These are phyloP conservation scores for Ellobium chinense DNA, from an alignment of 2,888 invertebrate genomes.

Conservation along the genomic window DNA sequence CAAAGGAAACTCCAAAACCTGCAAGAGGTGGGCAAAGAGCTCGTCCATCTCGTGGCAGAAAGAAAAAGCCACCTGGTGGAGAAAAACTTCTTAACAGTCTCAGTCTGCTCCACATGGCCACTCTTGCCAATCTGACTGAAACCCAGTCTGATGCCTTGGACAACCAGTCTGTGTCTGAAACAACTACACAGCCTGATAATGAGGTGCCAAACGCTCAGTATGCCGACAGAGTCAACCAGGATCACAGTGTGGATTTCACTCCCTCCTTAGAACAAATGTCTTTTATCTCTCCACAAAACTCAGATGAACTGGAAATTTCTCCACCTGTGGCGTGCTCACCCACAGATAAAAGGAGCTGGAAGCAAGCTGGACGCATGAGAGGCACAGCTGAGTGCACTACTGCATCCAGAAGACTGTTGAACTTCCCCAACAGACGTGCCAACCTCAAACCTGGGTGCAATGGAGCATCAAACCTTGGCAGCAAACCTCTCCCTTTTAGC, in stretches of 20 bases:
- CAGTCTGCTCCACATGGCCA: slow-evolving; percentile 72
- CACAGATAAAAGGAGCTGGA: slow-evolving; percentile 54
- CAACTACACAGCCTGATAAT: slow-evolving; percentile 54
- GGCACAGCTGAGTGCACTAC: neutral
- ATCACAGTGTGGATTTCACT: slow-evolving; percentile 1
- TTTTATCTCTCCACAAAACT: slow-evolving; percentile 67
- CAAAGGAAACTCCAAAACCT: neutral
- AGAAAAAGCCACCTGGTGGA: slow-evolving; percentile 29
- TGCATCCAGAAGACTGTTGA: slow-evolving; percentile 14
- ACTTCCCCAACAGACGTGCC: neutral
- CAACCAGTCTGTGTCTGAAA: slow-evolving; percentile 45
- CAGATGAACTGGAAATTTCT: slow-evolving; percentile 63
- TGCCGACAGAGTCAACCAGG: slow-evolving; percentile 20
- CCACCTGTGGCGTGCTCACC: slow-evolving; percentile 72
- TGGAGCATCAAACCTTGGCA: slow-evolving; percentile 40
- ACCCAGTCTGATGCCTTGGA: slow-evolving; percentile 49
- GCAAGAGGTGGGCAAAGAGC: neutral
- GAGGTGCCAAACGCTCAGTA: neutral
- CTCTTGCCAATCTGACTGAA: slow-evolving; percentile 68
- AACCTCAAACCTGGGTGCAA: slow-evolving; percentile 38
- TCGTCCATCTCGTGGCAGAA: slow-evolving; percentile 15
- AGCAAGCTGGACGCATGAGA: neutral
- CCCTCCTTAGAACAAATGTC: slow-evolving; percentile 66
- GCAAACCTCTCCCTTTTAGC: slow-evolving; percentile 41
- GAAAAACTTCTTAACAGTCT: slow-evolving; percentile 68